Evolutionary conservation across 1,140 invertebrate species (phyloP), one percentile per base, ranked within the genome.

Genomic region (Drosophila parabipectinata): DNA sequence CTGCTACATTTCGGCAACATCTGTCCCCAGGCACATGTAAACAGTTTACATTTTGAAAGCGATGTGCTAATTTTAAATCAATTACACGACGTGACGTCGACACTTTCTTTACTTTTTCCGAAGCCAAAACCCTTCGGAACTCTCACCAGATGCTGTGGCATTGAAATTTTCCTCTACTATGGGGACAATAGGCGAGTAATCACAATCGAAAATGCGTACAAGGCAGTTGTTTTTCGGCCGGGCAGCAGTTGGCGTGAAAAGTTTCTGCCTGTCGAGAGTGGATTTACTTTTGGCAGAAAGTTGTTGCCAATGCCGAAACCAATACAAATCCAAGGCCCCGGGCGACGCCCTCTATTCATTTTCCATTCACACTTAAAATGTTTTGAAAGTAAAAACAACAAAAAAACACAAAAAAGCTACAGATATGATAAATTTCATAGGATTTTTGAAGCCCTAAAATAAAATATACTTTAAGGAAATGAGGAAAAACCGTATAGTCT

Each of bases 21-120:
- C 32, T 77, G 59, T 74, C 81, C 82, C 77, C 58, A 78, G 81
- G 81, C 81, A 68, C 77, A 81, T 87, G 81, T 85, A 87, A 85
- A 85, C 81, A 85, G 84, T 85, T 87, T 78, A 78, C 81, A 85
- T 87, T 85, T 82, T 76, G 72, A 81, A 75, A 78, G 81, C 77
- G 74, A 82, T 85, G 82, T 85, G 81, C 81, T 85, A 85, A 85
- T 87, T 85, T 87, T 81, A 85, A 85, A 85, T 85, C 81, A 85
- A 85, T 85, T 85, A 85, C 78, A 87, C 56, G 74, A 87, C 81
- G 74, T 87, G 81, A 77, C 72, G 61, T 39, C 82, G 77, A 61
- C 82, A 77, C 77, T 81, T 37, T 37, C 73, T 81, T 37, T 37
- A 37, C 34, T 37, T 77, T 77, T 45, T 57, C 39, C 61, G 15